phyloP scores from a whole-genome alignment of 2,888 invertebrate species.

The Cheilosia impressa region DNA sequence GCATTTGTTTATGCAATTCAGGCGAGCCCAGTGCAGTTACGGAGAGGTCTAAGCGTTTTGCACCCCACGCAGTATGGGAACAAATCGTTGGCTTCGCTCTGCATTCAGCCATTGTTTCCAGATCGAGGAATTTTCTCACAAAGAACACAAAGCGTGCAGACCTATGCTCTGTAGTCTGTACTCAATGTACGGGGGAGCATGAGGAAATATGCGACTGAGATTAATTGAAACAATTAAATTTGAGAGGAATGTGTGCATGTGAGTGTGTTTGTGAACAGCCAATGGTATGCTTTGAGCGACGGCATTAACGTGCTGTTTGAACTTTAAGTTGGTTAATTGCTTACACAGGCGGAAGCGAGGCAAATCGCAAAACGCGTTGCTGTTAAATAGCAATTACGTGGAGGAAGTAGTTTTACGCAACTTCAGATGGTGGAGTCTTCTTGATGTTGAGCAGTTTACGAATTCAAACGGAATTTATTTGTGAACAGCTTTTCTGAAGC shows the following conservation, averaged over 20 bases:
- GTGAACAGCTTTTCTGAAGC: background rate
- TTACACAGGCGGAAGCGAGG: slow-evolving; percentile 34
- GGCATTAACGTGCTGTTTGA: slow-evolving; percentile 67
- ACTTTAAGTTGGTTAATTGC: slow-evolving; percentile 67
- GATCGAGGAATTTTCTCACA: slow-evolving; percentile 67
- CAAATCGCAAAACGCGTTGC: slow-evolving; percentile 47
- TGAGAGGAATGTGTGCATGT: slow-evolving; percentile 19
- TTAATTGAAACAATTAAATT: slow-evolving; percentile 75
- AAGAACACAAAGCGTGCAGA: slow-evolving; percentile 56
- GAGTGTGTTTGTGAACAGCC: slow-evolving; percentile 2
- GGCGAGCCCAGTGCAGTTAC: slow-evolving; percentile 18
- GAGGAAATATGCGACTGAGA: slow-evolving; percentile 71
- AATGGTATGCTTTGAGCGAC: slow-evolving; percentile 17
- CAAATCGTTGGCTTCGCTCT: slow-evolving; percentile 42
- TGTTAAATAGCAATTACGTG: slow-evolving; percentile 55
- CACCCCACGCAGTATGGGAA: slow-evolving; percentile 70
- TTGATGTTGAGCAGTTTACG: background rate
- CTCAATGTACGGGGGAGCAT: slow-evolving; percentile 11
- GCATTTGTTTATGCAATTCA: slow-evolving; percentile 59
- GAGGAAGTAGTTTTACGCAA: slow-evolving; percentile 41
- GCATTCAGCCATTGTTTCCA: slow-evolving; percentile 63
- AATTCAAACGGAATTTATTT: background rate
- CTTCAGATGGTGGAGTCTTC: slow-evolving; percentile 45
- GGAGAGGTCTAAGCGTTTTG: slow-evolving; percentile 51
- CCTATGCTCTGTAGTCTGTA: background rate